Evolutionary conservation across 2,888 invertebrate species (phyloP).

Genomic region (Ephialtes manifestator): DNA sequence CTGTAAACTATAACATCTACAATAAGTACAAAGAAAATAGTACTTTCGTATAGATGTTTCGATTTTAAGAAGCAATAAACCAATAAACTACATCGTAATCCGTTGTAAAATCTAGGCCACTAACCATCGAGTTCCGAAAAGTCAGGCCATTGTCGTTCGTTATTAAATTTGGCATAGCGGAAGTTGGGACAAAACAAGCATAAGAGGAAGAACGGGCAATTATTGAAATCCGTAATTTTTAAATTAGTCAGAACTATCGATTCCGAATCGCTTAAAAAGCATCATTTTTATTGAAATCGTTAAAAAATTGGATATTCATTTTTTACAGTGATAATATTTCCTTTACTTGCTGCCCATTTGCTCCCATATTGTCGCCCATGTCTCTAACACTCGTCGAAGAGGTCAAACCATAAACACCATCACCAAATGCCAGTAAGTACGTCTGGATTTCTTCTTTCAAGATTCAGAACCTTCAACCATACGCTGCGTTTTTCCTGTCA

Average conservation of each 20-base stretch:
- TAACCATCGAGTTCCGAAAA: neutral
- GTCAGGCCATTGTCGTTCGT: neutral
- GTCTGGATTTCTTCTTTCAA: neutral
- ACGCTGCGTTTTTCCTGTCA: neutral
- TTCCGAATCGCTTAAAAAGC: too few species aligned
- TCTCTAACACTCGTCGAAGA: neutral
- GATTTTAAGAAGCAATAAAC: neutral
- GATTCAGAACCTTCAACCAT: neutral
- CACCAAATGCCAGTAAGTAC: neutral
- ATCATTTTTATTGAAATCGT: too few species aligned
- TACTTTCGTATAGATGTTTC: neutral
- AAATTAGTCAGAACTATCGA: too few species aligned
- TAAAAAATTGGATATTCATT: too few species aligned
- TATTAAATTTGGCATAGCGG: neutral
- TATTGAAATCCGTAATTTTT: too few species aligned
- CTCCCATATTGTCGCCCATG: too few species aligned
- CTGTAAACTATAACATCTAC: neutral
- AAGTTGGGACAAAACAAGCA: too few species aligned
- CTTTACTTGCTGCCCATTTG: too few species aligned
- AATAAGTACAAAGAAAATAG: neutral
- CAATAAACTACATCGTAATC: neutral
- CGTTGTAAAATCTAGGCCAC: neutral
- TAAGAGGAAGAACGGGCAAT: too few species aligned
- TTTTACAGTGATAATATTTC: too few species aligned
- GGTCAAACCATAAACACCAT: slow-evolving; percentile 6